These are phyloP conservation scores for Apodemia mormo DNA, from an alignment of 2,888 invertebrate genomes.

Conservation along the genomic window DNA sequence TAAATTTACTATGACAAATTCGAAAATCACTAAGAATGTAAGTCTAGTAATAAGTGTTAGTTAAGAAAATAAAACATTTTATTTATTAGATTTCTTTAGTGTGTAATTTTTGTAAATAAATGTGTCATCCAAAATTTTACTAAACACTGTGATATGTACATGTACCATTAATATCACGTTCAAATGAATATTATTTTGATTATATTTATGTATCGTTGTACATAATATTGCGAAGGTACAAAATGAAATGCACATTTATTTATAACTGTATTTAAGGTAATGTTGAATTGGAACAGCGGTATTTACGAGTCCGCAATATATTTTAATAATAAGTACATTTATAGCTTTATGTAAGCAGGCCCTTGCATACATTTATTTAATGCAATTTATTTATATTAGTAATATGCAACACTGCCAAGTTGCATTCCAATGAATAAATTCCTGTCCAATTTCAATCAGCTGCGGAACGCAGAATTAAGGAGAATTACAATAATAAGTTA, in stretches of 20 bases:
- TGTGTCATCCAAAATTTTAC: conserved; percentile 37
- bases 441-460: conserved; percentile 29
- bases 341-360: conserved; percentile 55
- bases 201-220: conserved; percentile 43
- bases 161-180: conserved; percentile 39
- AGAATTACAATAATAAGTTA: not conserved
- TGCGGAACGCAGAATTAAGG: not conserved
- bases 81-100: conserved; percentile 34
- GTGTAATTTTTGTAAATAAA: conserved; percentile 41
- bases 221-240: conserved; percentile 44
- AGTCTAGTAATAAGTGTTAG: conserved; percentile 32
- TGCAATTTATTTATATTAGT: conserved; percentile 48
- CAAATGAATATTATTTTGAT: conserved; percentile 22
- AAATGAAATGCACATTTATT: conserved; percentile 42
- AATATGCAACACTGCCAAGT: conserved; percentile 58
- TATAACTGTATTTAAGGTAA: conserved; percentile 36
- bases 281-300: conserved; percentile 45
- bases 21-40: conserved; percentile 24
- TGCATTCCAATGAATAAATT: conserved; percentile 54
- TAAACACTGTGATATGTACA: conserved; percentile 42
- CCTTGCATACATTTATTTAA: conserved; percentile 59
- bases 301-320: conserved; percentile 34
- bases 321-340: conserved; percentile 18
- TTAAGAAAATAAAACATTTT: conserved; percentile 27
- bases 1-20: conserved; percentile 26